Evolutionary conservation across 2,797 vertebrate genomes (phyloP).

Genomic region (Cuculus canorus): DNA sequence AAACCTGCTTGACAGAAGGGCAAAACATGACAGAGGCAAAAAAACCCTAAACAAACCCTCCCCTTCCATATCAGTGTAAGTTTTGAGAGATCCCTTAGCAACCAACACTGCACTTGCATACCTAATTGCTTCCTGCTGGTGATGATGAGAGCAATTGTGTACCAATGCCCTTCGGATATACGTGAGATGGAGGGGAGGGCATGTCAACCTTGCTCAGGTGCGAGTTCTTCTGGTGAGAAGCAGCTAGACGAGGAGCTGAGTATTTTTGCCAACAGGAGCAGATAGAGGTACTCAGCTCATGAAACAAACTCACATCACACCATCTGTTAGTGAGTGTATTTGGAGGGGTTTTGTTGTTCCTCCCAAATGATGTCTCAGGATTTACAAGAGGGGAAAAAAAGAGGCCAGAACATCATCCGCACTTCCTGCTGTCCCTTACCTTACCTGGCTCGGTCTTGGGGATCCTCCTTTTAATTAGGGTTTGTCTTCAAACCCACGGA

Average conservation of each 20-base stretch:
- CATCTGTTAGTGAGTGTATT: too few species aligned
- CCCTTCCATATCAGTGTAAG: background rate
- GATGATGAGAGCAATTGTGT: background rate
- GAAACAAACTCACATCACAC: background rate
- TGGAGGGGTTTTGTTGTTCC: background rate
- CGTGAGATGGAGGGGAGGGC: accelerated
- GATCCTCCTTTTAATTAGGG: background rate
- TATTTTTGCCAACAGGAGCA: background rate
- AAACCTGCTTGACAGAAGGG: background rate
- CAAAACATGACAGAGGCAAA: background rate
- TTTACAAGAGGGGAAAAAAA: background rate
- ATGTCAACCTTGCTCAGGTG: background rate
- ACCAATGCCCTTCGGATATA: background rate
- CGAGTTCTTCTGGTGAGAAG: background rate
- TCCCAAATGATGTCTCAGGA: too few species aligned
- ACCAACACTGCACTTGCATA: background rate
- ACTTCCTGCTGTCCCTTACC: background rate
- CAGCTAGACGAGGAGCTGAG: background rate
- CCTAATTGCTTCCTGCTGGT: background rate
- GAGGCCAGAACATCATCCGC: background rate
- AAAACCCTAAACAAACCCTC: background rate
- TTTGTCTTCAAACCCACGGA: background rate
- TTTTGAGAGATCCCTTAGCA: conserved; percentile 4
- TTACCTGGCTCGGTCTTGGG: background rate
- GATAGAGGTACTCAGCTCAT: accelerated